Percentiles rank a stretch among this genome's conserved stretches.
These are phyloP conservation scores for Sciaenops ocellatus DNA, from an alignment of 2,797 vertebrate species.

Conservation along the genomic window DNA sequence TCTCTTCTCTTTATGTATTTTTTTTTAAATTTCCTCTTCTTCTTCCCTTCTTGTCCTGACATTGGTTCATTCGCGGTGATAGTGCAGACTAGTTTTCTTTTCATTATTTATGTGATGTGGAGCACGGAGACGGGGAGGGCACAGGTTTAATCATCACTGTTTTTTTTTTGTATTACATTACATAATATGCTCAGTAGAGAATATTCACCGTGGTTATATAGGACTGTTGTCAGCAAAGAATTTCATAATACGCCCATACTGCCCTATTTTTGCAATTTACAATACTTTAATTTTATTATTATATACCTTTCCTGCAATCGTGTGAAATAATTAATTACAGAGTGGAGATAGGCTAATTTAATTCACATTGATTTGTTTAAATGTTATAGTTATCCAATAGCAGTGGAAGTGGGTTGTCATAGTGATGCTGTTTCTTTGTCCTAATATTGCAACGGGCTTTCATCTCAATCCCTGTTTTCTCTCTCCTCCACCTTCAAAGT, in stretches of 20 bases:
- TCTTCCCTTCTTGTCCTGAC: not conserved
- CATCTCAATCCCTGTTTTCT: constrained; percentile 66
- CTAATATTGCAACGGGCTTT: constrained; percentile 60
- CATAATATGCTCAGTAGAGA: constrained; percentile 1
- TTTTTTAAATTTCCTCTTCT: not conserved
- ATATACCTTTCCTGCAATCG: constrained; percentile 5
- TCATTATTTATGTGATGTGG: constrained; percentile 32
- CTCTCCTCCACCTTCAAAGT: constrained; percentile 67
- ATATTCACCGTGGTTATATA: constrained; percentile 1
- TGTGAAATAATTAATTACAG: constrained; percentile 36
- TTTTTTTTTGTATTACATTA: constrained; percentile 22
- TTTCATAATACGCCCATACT: not conserved
- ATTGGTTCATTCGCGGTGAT: constrained; percentile 18
- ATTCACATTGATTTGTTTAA: constrained; percentile 51
- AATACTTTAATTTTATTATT: constrained; percentile 8
- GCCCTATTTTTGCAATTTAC: constrained; percentile 6
- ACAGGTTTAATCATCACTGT: not conserved
- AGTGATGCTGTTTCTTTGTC: constrained; percentile 58
- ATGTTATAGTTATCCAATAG: constrained; percentile 45
- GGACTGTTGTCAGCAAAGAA: constrained; percentile 5
- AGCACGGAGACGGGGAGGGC: constrained; percentile 7
- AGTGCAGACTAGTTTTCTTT: constrained; percentile 22
- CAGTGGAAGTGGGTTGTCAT: constrained; percentile 61
- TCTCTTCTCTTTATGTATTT: not conserved
- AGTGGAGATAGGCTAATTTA: constrained; percentile 30